A percentile compares a stretch with the other conserved stretches of the same genome.
Evolutionary conservation across 30 jellyfish, hydroid and myxozoan species (phyloP).

Genomic region (Aurelia sp.): DNA sequence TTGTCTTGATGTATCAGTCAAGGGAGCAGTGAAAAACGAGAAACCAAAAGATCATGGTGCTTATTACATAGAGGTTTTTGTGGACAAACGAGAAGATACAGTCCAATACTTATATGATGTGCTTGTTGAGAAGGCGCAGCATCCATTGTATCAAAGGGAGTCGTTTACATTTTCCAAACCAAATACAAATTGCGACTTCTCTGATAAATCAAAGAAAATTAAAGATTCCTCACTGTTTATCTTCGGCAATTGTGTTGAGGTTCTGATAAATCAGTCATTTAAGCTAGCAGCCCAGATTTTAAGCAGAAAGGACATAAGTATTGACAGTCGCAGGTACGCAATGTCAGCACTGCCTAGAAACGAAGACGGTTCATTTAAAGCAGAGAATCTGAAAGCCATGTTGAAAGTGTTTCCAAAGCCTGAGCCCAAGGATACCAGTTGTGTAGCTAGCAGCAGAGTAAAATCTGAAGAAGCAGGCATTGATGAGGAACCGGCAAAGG

Average conservation of each 20-base stretch:
- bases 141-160: conserved; percentile 37
- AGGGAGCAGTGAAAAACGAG: conserved; percentile 44
- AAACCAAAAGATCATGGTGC: conserved; percentile 8
- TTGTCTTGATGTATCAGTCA: conserved; percentile 43
- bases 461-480: neutral
- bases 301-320: neutral
- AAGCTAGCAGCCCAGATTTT: conserved; percentile 29
- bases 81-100: conserved; percentile 59
- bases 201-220: conserved; percentile 41
- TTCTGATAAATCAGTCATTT: conserved; percentile 43
- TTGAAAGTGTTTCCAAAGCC: conserved; percentile 17
- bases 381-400: conserved; percentile 11
- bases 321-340: conserved; percentile 20
- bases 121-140: conserved; percentile 38
- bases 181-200: conserved; percentile 51
- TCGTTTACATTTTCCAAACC: conserved; percentile 40
- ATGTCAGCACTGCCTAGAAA: conserved; percentile 52
- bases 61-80: conserved; percentile 57
- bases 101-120: conserved; percentile 47
- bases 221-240: conserved; percentile 37
- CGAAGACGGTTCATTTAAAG: conserved; percentile 46
- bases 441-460: neutral
- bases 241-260: conserved; percentile 69
- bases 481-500: conserved; percentile 29
- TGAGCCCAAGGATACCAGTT: neutral